Evolutionary conservation across 2,888 invertebrate genomes (phyloP).

Genomic region (Cryptocephalus primarius): DNA sequence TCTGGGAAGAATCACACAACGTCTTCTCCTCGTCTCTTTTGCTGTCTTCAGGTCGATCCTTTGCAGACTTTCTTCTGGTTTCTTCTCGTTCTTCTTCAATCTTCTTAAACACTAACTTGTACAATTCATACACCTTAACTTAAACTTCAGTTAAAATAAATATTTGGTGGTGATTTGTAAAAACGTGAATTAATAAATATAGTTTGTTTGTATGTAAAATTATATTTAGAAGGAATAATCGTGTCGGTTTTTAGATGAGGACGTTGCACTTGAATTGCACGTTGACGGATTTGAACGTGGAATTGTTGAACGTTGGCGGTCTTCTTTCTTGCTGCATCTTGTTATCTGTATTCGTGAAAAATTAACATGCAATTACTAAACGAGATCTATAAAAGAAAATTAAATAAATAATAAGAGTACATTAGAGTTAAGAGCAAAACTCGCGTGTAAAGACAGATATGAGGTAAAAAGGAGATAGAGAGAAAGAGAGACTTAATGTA

Average conservation of each 20-base stretch:
- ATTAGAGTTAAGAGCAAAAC: too few relatives aligned
- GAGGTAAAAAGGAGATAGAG: too few relatives aligned
- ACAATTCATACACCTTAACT: not conserved
- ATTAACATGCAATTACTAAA: slow-evolving; percentile 8
- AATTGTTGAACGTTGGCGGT: slow-evolving; percentile 30
- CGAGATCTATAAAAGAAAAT: not conserved
- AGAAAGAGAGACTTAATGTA: too few relatives aligned
- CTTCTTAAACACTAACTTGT: not conserved
- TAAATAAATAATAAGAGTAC: too few relatives aligned
- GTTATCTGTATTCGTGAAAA: slow-evolving; percentile 26
- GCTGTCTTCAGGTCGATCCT: not conserved
- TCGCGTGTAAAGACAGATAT: too few relatives aligned
- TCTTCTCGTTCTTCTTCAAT: not conserved
- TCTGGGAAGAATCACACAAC: not conserved
- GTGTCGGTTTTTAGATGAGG: slow-evolving; percentile 17
- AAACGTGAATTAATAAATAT: slow-evolving; percentile 1
- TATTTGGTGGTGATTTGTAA: slow-evolving; percentile 3
- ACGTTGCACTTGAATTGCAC: slow-evolving; percentile 34
- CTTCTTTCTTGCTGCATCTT: slow-evolving; percentile 30
- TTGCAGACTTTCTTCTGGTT: not conserved
- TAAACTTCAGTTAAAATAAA: slow-evolving; percentile 1
- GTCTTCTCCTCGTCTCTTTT: not conserved
- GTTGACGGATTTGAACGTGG: slow-evolving; percentile 35
- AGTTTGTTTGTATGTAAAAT: not conserved
- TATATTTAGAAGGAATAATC: slow-evolving; percentile 1